Evolutionary conservation across 1,140 invertebrate genomes (phyloP), one percentile per base, ranked within the genome.

Genomic region (Camponotus vicinus): DNA sequence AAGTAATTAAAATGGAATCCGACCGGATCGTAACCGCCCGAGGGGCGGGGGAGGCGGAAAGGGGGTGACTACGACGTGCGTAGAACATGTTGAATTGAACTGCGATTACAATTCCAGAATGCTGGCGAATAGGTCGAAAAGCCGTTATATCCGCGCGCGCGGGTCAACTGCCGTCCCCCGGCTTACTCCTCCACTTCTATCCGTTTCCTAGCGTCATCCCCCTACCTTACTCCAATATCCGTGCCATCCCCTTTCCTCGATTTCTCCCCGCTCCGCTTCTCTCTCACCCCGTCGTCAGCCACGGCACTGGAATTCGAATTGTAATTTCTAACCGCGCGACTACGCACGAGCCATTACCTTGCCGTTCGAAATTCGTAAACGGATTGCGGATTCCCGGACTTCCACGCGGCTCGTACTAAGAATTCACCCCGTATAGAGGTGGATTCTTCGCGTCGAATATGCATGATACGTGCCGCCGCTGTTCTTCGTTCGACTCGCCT

Each of bases 101-200:
- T 86, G 83, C 93, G 91, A 94, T 94, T 94, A 94, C 93, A 93
- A 94, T 95, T 93, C 93, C 88, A 92, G 93, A 92, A 93, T 92
- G 90, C 42, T 45, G 69, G 89, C 73, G 90, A 92, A 89, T 91
- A 85, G 89, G 55, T 92, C 87, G 92, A 92, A 92, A 88, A 87
- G 83, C 85, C 34, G 89, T 87, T 86, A 89, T 87, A 89, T 89
- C 57, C 66, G 71, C 57, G 89, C 63, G 83, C 70, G 80, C 85
- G 76, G 84, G 79, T 87, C 69, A 75, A 89, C 86, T 89, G 84
- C 86, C 88, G 90, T 64, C 57, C 1, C 64, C 77, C 67, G 61
- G 90, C 71, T 71, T 73, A 61, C 52, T 82, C 49, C 77, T 80
- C 79, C 67, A 42, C 67, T 61, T 73, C 67, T 61, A n/a, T 55